Evolutionary conservation across 2,113 vertebrate genomes (phyloP), one percentile per base, ranked within the genome.

Genomic region (Hirundichthys speculiger): DNA sequence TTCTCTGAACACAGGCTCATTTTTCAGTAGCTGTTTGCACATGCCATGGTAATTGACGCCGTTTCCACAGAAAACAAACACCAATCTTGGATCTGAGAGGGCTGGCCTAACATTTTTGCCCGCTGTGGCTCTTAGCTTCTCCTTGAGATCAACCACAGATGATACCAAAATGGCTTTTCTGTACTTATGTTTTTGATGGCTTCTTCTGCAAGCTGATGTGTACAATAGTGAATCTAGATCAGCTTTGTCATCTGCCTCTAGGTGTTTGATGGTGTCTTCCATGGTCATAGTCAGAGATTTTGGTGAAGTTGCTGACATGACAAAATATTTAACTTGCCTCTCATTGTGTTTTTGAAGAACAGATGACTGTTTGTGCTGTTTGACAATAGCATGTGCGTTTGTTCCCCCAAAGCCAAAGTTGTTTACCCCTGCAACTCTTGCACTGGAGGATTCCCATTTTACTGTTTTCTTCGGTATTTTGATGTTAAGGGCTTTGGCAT

Each of bases 371-470:
- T 83, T 92, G 48, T 92, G 55, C 67, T 95, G 89, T 77, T 86
- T 94, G 21, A 96, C 90, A 67, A 95, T 85, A 15, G 83, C 58
- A 0, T 96, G 95, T 50, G 92, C 93, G 74, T 96, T 96, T 52
- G 94, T 95, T 59, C 94, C 94, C 25, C 93, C 94, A 91, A 95
- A 95, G 2, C 94, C 94, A 92, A 96, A 96, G 80, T 90, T 93
- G 69, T 93, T 96, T 16, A 96, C 76, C 42, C 94, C 94, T 65
- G 94, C 94, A 60, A 91, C 75, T 83, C 93, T 91, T 43, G 79
- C 88, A 15, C 19, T 0, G 0, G 61, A 64, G 11, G 79, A 49
- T 74, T 91, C 86, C 94, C 95, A 96, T 53, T 86, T 91, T 63
- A 94, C 92, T 20, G 84, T 73, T 38, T 41, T 18, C 2, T 75